Conservation (phyloP, 2,113 vertebrate species). For the Rattus rattus region DNA sequence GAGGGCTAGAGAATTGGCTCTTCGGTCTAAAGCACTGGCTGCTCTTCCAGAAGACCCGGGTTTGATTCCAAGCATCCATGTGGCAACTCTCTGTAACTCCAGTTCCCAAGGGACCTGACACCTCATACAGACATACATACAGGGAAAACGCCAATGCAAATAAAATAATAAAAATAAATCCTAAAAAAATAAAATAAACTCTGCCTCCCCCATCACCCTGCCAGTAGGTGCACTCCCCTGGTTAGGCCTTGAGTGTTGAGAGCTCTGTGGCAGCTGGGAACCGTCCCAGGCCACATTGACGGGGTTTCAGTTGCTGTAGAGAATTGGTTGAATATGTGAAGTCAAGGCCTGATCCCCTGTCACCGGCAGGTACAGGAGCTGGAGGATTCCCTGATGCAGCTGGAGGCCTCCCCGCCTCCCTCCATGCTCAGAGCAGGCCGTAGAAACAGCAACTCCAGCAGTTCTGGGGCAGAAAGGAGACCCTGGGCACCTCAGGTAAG, state of each 20-base stretch:
- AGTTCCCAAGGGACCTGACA: neutral
- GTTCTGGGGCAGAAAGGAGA: neutral
- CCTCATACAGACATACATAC: neutral
- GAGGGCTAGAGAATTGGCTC: neutral
- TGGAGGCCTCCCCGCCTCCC: slow-evolving; percentile 74
- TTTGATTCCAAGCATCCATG: neutral
- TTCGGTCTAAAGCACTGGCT: neutral
- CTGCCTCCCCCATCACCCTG: no score
- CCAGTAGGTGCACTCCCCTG: neutral
- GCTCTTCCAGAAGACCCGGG: neutral
- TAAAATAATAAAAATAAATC: neutral
- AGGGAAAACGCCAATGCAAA: neutral
- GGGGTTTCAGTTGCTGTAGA: neutral
- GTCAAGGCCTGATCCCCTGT: neutral
- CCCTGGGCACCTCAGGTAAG: slow-evolving; percentile 72
- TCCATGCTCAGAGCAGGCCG: neutral
- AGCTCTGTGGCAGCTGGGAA: neutral
- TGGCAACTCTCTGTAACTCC: neutral
- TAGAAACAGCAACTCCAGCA: slow-evolving; percentile 5
- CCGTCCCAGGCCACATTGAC: neutral
- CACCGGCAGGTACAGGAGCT: slow-evolving; percentile 86
- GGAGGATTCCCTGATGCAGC: slow-evolving; percentile 85
- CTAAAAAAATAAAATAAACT: neutral
- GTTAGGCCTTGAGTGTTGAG: neutral
- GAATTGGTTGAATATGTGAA: neutral